Conservation (phyloP, 2,888 invertebrate species). For the Chironomus tentans region DNA sequence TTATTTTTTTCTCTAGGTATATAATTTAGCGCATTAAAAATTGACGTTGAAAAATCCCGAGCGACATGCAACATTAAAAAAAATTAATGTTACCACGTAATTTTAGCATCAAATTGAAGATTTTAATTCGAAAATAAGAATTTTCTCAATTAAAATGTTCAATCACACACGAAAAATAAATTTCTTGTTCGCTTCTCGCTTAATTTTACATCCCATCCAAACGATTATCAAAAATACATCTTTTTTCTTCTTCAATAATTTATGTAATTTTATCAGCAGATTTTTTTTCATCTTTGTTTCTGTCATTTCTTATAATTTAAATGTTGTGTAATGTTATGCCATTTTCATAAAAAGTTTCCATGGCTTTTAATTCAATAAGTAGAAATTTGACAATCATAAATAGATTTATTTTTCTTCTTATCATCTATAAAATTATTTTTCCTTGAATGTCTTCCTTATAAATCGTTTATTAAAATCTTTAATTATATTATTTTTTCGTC, state of each 20-base stretch:
- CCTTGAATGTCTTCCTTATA: background rate
- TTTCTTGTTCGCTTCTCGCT: background rate
- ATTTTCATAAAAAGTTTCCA: background rate
- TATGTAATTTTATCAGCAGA: background rate
- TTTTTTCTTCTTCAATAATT: background rate
- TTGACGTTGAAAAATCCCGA: background rate
- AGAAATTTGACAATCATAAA: background rate
- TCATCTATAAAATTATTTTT: background rate
- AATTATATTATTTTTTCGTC: background rate
- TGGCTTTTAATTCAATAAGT: background rate
- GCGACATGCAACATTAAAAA: constrained; percentile 8
- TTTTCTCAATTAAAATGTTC: too few relatives aligned
- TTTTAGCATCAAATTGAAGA: too few relatives aligned
- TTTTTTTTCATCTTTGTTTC: background rate
- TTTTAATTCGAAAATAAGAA: too few relatives aligned
- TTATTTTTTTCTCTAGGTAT: background rate
- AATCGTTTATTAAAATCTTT: background rate
- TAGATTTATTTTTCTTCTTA: background rate
- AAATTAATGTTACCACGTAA: background rate
- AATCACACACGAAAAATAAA: background rate
- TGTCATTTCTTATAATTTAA: background rate
- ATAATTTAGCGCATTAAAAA: background rate
- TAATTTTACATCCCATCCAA: background rate
- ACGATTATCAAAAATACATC: constrained; percentile 4
- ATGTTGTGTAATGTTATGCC: background rate